Base-by-base conservation (phyloP, 2,888 invertebrate species). In the Augochlorella aurata region DNA sequence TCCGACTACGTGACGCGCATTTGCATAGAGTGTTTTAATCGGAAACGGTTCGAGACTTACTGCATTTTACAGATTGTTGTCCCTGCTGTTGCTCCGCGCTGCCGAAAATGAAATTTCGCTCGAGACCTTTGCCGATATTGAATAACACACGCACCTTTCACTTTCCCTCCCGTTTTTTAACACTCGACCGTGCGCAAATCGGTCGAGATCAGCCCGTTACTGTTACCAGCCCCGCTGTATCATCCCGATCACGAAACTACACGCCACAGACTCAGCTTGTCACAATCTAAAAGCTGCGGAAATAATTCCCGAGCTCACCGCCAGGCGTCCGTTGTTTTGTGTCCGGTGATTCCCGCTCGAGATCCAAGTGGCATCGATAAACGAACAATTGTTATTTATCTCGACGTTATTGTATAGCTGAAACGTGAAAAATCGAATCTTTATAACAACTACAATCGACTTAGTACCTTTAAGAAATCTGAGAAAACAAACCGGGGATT, bases 141-240 rank as follows among this genome's bases (percentile, higher is more conserved):
- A 77, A 71, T 45, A 58, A 67, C 85, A 85, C 75, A 61, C 49
- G 70, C 61, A 72, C 69, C 79, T 72, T 63, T 77, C 61, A 74
- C 81, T 75, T 73, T 77, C 74, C 70, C 72, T 79, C 70, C 75
- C 63, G 71, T 77, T 74, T 82, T 81, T 79, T 71, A 44, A 73
- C 63, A 52, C 45, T 16, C 72, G 49, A 76, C 68, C 50, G 45
- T 69, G 4, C 61, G 66, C 68, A 74, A 78, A 54, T 77, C 21
- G 73, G 72, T 75, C 81, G 63, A 71, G 71, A 85, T 74, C 81
- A 68, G 74, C 58, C 77, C 45, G 73, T 71, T 63, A 75, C 77
- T 38, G 73, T 71, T 63, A 75, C 80, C 61, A 79, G 71, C 77
- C 52, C 63, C 10, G 63, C 67, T 72, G 45, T 70, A 74, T 58